Percentiles rank a stretch among this genome's conserved stretches.
phyloP scores from a whole-genome alignment of 2,797 vertebrate species.

The Gallinago solitaria region DNA sequence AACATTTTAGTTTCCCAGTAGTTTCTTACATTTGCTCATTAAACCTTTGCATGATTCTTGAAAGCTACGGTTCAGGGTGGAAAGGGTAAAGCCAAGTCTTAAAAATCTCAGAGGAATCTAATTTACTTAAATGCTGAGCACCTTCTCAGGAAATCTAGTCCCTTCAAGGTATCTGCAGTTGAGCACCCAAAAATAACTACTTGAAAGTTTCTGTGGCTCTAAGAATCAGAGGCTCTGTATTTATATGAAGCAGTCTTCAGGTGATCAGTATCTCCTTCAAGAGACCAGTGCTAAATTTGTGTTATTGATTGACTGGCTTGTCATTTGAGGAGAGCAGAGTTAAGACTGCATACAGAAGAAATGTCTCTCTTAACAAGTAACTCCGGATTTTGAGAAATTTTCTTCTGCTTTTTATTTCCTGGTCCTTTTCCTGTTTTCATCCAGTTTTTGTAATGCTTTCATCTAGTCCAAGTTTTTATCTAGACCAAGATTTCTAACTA shows the following conservation, averaged over 20 bases:
- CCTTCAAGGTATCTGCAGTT: background rate
- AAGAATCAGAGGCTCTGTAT: background rate
- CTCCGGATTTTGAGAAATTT: background rate
- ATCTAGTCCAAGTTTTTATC: constrained; percentile 27
- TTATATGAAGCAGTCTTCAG: background rate
- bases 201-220: background rate
- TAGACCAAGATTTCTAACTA: constrained; percentile 1
- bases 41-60: background rate
- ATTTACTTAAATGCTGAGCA: background rate
- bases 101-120: background rate
- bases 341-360: background rate
- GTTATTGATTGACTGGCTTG: background rate
- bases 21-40: background rate
- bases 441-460: background rate
- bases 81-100: background rate
- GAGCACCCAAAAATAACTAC: background rate
- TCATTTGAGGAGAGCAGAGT: background rate
- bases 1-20: background rate
- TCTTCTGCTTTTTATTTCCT: constrained; percentile 13
- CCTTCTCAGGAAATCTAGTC: constrained; percentile 12
- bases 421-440: background rate
- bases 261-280: background rate
- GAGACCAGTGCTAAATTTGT: background rate
- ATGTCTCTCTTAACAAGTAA: background rate
- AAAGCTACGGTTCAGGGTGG: background rate